These are phyloP conservation scores for Eptatretus atami DNA, from an alignment of 2,797 vertebrate species.

Conservation along the genomic window DNA sequence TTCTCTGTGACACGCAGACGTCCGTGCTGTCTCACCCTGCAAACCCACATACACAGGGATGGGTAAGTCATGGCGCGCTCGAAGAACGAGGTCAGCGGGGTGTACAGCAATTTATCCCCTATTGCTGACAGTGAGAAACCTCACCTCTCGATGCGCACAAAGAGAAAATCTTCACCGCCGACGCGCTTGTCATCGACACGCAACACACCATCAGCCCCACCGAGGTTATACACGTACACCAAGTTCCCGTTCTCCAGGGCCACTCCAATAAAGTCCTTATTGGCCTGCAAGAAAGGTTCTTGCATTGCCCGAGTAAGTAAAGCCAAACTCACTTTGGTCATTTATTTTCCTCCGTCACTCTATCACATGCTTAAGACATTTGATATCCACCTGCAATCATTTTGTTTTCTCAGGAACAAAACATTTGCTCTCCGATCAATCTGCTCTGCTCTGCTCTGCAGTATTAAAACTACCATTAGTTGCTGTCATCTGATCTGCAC, in stretches of 20 bases:
- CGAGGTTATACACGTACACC: slow-evolving; percentile 46
- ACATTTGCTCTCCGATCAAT: too few relatives aligned
- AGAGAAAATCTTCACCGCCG: slow-evolving; percentile 27
- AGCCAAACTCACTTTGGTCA: too few relatives aligned
- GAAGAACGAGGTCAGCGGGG: background rate
- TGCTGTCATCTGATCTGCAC: too few relatives aligned
- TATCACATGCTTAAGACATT: too few relatives aligned
- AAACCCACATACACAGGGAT: background rate
- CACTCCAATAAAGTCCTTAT: slow-evolving; percentile 55
- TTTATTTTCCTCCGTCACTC: too few relatives aligned
- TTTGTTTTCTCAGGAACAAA: too few relatives aligned
- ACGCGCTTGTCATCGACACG: slow-evolving; percentile 19
- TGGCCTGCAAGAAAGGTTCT: slow-evolving; percentile 16
- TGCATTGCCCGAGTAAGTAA: too few relatives aligned
- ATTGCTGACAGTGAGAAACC: background rate
- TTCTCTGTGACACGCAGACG: slow-evolving; percentile 37
- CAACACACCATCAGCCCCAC: slow-evolving; percentile 20
- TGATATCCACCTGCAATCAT: too few relatives aligned
- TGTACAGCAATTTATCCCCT: background rate
- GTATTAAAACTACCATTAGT: too few relatives aligned
- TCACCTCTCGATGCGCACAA: slow-evolving; percentile 43
- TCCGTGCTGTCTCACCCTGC: slow-evolving; percentile 56
- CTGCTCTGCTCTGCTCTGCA: too few relatives aligned
- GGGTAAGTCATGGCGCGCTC: background rate
- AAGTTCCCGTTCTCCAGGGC: slow-evolving; percentile 26